phyloP scores from a whole-genome alignment of 2,797 vertebrate species.

The Acanthurus lineatus region DNA sequence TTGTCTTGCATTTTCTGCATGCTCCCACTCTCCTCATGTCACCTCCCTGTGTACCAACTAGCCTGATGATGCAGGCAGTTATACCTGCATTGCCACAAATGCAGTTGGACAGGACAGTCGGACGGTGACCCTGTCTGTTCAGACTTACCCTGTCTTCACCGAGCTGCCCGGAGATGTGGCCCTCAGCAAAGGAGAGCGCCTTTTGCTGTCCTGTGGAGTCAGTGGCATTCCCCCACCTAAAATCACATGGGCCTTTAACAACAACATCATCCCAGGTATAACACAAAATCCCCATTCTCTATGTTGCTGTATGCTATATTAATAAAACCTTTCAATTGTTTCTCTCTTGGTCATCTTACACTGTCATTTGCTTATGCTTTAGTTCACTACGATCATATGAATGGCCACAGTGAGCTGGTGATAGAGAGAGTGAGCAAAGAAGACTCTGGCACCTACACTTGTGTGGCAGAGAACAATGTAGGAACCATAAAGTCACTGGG shows the following conservation, averaged over 20 bases:
- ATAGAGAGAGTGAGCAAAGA: conserved; percentile 92
- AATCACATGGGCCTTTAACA: conserved; percentile 96
- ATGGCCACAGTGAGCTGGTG: conserved; percentile 91
- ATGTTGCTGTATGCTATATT: not conserved
- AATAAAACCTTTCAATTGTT: not conserved
- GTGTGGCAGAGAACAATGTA: conserved; percentile 92
- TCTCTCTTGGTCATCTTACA: not conserved
- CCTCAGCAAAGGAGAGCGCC: conserved; percentile 93
- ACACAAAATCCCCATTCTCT: not conserved
- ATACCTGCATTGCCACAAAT: conserved; percentile 93
- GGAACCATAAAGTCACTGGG: conserved; percentile 93
- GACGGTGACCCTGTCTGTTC: conserved; percentile 85
- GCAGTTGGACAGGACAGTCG: conserved; percentile 89
- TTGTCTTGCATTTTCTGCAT: not conserved
- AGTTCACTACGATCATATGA: conserved; percentile 89
- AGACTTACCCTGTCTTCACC: conserved; percentile 91
- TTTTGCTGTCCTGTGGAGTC: conserved; percentile 89
- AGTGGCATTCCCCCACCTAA: conserved; percentile 89
- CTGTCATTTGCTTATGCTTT: conserved; percentile 3
- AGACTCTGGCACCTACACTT: conserved; percentile 94
- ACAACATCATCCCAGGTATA: conserved; percentile 94
- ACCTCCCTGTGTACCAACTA: conserved; percentile 60
- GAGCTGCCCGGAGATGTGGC: conserved; percentile 91
- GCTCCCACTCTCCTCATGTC: not conserved
- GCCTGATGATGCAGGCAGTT: conserved; percentile 91